Evolutionary conservation across 2,113 vertebrate genomes (phyloP).

Genomic region (Phalacrocorax aristotelis): DNA sequence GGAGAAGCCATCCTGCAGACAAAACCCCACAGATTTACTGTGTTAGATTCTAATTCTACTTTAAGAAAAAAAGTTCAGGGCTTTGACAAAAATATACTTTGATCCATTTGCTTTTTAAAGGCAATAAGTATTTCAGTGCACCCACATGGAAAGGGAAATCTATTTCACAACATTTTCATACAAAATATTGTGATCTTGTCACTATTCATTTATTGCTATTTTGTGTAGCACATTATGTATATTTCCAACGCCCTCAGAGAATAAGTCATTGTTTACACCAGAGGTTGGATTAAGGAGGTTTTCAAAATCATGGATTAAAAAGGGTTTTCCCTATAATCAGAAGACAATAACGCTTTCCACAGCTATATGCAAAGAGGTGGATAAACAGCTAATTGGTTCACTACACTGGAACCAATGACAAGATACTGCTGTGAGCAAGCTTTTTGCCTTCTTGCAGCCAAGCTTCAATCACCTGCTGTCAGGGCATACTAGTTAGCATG

Average conservation of each 20-base stretch:
- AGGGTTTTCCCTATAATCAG: slow-evolving; percentile 3
- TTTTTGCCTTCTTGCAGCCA: background rate
- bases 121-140: background rate
- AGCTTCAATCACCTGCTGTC: background rate
- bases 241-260: background rate
- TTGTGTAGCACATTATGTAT: background rate
- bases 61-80: background rate
- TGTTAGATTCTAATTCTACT: background rate
- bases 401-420: background rate
- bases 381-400: slow-evolving; percentile 15
- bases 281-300: slow-evolving; percentile 56
- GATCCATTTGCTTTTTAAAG: background rate
- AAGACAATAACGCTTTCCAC: slow-evolving; percentile 38
- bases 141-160: background rate
- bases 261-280: slow-evolving; percentile 29
- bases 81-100: background rate
- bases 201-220: background rate
- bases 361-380: slow-evolving; percentile 31
- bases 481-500: background rate
- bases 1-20: background rate
- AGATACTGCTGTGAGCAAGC: background rate
- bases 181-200: background rate
- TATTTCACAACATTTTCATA: background rate
- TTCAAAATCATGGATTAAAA: slow-evolving; percentile 53
- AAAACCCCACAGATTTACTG: background rate